Evolutionary conservation across 2,113 vertebrate genomes (phyloP).

Genomic region (Saimiri boliviensis): DNA sequence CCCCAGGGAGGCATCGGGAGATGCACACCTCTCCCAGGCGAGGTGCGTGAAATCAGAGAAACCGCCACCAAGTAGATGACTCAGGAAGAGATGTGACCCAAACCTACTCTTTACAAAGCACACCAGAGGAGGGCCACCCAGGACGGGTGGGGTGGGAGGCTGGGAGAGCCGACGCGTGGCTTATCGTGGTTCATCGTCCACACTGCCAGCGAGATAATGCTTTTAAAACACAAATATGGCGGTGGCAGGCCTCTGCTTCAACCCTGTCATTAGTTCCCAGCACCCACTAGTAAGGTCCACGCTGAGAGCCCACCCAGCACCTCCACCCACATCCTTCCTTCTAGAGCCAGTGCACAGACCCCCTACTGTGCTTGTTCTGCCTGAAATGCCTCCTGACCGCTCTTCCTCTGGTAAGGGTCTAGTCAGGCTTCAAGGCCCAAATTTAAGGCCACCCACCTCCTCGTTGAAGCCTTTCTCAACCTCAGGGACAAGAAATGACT

Average conservation of each 20-base stretch:
- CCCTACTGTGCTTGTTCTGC: neutral
- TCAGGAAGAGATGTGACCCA: neutral
- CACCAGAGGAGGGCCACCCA: neutral
- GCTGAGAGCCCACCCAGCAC: neutral
- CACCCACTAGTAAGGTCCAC: neutral
- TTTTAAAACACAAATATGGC: neutral
- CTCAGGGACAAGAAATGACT: neutral
- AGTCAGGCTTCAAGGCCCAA: neutral
- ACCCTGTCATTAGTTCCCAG: neutral
- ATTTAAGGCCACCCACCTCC: neutral
- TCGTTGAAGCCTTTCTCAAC: neutral
- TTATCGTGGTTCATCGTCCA: neutral
- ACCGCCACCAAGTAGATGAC: neutral
- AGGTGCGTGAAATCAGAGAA: neutral
- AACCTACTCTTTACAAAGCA: neutral
- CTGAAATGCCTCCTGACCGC: neutral
- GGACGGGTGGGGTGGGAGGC: neutral
- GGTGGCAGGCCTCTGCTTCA: neutral
- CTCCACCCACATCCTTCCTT: neutral
- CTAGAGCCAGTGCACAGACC: neutral
- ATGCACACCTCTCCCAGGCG: neutral
- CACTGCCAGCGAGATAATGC: neutral
- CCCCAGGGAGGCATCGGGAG: rapidly evolving
- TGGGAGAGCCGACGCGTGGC: neutral
- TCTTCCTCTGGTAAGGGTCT: neutral